A percentile compares a stretch with the other conserved stretches of the same genome.
phyloP scores from a whole-genome alignment of 2,888 invertebrate species.

The Drosophila histrio region DNA sequence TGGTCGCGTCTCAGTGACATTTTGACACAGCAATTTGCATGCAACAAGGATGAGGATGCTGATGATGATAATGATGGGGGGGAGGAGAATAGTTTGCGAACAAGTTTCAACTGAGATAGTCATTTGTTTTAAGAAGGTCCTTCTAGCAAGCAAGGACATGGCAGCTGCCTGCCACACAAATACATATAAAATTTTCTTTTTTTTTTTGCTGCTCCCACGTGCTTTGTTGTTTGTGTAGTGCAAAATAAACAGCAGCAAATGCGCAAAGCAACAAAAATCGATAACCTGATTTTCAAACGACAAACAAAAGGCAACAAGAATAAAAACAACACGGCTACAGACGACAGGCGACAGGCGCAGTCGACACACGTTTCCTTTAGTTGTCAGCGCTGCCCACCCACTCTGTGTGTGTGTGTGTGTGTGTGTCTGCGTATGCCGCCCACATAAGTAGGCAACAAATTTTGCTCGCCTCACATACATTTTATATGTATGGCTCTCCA shows the following conservation, averaged over 20 bases:
- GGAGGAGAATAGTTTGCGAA: slow-evolving; percentile 33
- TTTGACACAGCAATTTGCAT: slow-evolving; percentile 35
- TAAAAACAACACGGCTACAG: slow-evolving; percentile 6
- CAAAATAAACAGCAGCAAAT: slow-evolving; percentile 55
- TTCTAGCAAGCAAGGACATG: slow-evolving; percentile 53
- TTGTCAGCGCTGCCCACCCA: slow-evolving; percentile 44
- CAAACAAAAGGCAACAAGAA: slow-evolving; percentile 66
- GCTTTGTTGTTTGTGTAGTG: slow-evolving; percentile 19
- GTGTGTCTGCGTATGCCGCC: slow-evolving; percentile 11
- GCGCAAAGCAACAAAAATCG: slow-evolving; percentile 64
- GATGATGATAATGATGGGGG: background rate
- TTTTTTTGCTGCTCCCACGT: background rate
- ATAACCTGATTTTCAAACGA: slow-evolving; percentile 69
- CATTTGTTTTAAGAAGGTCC: slow-evolving; percentile 53
- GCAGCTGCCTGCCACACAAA: slow-evolving; percentile 24
- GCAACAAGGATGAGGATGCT: background rate
- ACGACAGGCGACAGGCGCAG: slow-evolving; percentile 36
- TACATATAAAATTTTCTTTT: slow-evolving; percentile 11
- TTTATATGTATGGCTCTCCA: slow-evolving; percentile 50
- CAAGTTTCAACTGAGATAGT: slow-evolving; percentile 11
- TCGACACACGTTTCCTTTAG: slow-evolving; percentile 47
- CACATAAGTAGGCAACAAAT: slow-evolving; percentile 53
- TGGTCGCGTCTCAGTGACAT: slow-evolving; percentile 5
- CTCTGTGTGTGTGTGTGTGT: background rate
- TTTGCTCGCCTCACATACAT: slow-evolving; percentile 39